phyloP scores from a whole-genome alignment of 2,797 vertebrate genomes.

The Crypturellus tataupa region DNA sequence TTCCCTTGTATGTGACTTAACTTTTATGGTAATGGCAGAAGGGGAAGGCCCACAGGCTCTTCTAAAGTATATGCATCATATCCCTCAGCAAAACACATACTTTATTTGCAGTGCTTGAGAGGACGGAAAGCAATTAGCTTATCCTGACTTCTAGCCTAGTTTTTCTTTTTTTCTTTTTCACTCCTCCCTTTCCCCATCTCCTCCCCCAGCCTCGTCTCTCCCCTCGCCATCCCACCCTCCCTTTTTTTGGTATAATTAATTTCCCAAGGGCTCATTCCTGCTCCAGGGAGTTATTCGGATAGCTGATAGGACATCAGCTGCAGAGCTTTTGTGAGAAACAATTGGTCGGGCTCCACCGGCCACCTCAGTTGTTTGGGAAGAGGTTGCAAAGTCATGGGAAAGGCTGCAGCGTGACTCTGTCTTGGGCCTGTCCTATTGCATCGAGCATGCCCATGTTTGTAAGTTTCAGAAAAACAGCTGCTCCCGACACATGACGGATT shows the following conservation, averaged over 20 bases:
- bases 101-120: neutral
- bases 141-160: neutral
- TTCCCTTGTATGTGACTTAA: neutral
- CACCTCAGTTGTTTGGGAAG: constrained; percentile 87
- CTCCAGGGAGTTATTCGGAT: constrained; percentile 74
- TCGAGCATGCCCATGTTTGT: constrained; percentile 84
- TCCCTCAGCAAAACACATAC: neutral
- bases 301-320: constrained; percentile 62
- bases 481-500: constrained; percentile 68
- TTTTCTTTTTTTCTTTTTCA: constrained; percentile 8
- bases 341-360: constrained; percentile 85
- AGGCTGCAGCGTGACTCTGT: constrained; percentile 79
- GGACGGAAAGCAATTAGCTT: constrained; percentile 9
- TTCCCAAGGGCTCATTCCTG: constrained; percentile 58
- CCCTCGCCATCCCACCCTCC: no score
- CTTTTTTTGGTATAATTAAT: neutral
- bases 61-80: neutral
- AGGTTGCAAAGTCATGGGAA: constrained; percentile 94
- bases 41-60: neutral
- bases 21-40: neutral
- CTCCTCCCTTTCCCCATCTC: neutral
- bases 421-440: constrained; percentile 81
- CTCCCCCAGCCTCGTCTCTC: neutral
- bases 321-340: constrained; percentile 86
- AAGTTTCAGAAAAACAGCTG: constrained; percentile 86